Evolutionary conservation across 2,888 invertebrate species (phyloP), one percentile per base, ranked within the genome.

Genomic region (Rutpela maculata): DNA sequence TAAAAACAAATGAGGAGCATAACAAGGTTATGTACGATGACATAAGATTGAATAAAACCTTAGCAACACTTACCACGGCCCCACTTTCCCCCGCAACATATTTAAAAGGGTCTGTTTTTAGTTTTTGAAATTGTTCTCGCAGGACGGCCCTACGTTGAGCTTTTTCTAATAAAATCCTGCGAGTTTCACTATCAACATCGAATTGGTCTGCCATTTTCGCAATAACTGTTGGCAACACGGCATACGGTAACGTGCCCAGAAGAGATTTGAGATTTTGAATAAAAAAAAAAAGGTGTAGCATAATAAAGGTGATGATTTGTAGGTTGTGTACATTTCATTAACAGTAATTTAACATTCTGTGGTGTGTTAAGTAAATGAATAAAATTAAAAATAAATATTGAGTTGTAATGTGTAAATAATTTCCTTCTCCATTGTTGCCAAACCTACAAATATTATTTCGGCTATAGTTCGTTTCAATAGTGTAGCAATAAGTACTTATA

Each of bases 61-160:
- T 43, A 57, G 72, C 35, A 59, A 63, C 10, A 93, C 95, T 92
- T 91, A 96, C 95, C 88, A 95, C 91, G 88, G 92, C 91, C 66
- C 95, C 95, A 83, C 94, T 93, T 88, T 94, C 93, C 15, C 91
- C 91, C 0, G 91, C 89, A 15, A 92, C 93, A 91, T 95, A 93
- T 85, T 93, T 92, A 87, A 92, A 92, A 1, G 97, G 97, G 89
- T 96, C 94, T 0, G 93, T 91, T 31, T 90, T 89, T 85, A 95
- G 92, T 88, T 95, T 95, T 22, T 94, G 87, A 88, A 94, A 97
- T 86, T 96, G 93, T n/a, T 91, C 90, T 80, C 96, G 92, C 81
- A 95, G 88, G 55, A 88, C 89, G 71, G 91, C 89, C 81, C 95
- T 92, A 84, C 93, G 90, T 80, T 91, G 90, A 7, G 93, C 92